phyloP scores from a whole-genome alignment of 30 jellyfish, hydroid and myxozoan genomes.

The Hydra vulgaris region DNA sequence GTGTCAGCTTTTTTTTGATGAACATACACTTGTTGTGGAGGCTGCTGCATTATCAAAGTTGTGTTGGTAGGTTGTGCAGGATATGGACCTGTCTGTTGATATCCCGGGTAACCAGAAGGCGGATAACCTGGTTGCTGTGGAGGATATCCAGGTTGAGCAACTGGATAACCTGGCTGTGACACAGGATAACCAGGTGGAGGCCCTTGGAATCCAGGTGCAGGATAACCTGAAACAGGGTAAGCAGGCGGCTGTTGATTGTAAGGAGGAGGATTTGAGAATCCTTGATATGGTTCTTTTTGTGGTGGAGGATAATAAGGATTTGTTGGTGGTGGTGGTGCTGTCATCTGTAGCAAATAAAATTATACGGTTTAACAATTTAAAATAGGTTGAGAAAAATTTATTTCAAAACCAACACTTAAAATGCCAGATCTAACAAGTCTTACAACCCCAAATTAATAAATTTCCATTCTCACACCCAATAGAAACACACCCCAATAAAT shows the following conservation, averaged over 20 bases:
- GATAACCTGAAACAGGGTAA: background rate
- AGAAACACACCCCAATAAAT: too few species aligned
- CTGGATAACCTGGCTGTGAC: slow-evolving; percentile 31
- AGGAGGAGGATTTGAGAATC: slow-evolving; percentile 11
- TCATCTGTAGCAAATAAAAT: slow-evolving; percentile 4
- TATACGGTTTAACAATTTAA: background rate
- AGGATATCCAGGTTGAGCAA: slow-evolving; percentile 29
- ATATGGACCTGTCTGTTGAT: slow-evolving; percentile 36
- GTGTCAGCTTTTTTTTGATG: slow-evolving; percentile 56
- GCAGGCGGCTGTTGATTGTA: slow-evolving; percentile 13
- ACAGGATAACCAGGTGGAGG: slow-evolving; percentile 27
- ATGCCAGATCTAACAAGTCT: too few species aligned
- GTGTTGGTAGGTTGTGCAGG: slow-evolving; percentile 42
- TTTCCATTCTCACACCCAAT: too few species aligned
- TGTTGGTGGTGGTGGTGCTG: slow-evolving; percentile 34
- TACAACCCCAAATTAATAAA: too few species aligned
- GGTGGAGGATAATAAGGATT: slow-evolving; percentile 32
- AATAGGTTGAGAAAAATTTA: too few species aligned
- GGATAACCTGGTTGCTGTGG: slow-evolving; percentile 26
- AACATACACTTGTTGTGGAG: slow-evolving; percentile 42
- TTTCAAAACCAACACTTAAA: too few species aligned
- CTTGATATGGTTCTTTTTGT: slow-evolving; percentile 15
- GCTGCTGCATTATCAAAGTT: slow-evolving; percentile 56
- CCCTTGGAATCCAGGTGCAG: background rate
- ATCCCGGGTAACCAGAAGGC: slow-evolving; percentile 20